Base-by-base conservation (phyloP, 2,888 invertebrate genomes). In the Cyclophora albipunctata region DNA sequence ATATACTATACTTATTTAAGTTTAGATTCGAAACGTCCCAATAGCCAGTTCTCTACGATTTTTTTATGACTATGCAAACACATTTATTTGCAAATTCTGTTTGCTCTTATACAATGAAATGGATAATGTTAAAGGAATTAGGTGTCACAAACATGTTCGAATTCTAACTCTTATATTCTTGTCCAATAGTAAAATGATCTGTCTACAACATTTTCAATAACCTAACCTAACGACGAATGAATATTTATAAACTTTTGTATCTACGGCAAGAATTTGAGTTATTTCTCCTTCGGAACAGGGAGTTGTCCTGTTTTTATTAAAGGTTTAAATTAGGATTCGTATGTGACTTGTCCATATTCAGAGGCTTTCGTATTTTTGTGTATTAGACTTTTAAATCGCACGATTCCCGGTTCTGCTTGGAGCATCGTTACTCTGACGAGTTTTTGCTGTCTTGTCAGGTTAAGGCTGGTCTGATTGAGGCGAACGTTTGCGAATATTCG, bases 361-460 rank as follows among this genome's bases (percentile, higher is more conserved):
- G 67, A 63, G 66, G 52, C 62, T 62, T 20, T 57, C 59, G 68
- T 69, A 73, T 77, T 76, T 82, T 72, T 66, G 70, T 66, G 66
- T 69, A 85, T 86, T 86, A 86, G 82, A 86, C 82, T 85, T 86
- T 81, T 67, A 84, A 81, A 86, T 85, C 64, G 65, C 55, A 53
- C 71, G 73, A 81, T 78, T 74, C 74, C 63, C 66, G 55, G 67
- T 71, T 78, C 77, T 75, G 70, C 5, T 5, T 5, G 4, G 69
- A 67, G 57, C 68, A 69, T 79, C 77, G 73, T 79, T 80, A 79
- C 75, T 66, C 71, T 59, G 73, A 64, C 64, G 53, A 64, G 67
- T 77, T 79, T 66, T 76, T 75, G 62, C 57, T 55, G 52, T 52
- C 34, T 46, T 46, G 47, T 48, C 44, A 42, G 47, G 50, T 51